Evolutionary conservation across 2,888 invertebrate species (phyloP), one percentile per base, ranked within the genome.

Genomic region (Trichogramma evanescens): DNA sequence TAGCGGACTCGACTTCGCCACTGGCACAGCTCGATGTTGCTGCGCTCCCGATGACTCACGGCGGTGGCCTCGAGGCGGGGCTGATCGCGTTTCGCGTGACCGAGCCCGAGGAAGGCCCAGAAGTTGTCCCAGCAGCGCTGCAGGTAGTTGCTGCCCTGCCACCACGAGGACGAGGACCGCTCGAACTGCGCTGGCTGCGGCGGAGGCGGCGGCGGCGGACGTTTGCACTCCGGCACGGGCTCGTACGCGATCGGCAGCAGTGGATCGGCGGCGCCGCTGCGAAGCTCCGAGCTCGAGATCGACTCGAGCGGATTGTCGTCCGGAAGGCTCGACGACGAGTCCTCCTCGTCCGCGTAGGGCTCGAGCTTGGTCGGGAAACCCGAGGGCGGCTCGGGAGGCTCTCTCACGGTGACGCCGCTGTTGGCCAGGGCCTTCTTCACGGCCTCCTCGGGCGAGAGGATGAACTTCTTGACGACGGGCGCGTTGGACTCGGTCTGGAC

Each of bases 111-210:
- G 13, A 13, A 13, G 13, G 13, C 13, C 13, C 13, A 13, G 61
- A 50, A 65, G 61, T 46, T 65, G 64, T 44, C 64, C 56, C 42
- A 65, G 56, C 39, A 65, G 43, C 42, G 59, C 61, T 42, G 65
- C 63, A 10, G 56, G 13, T 13, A 13, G 13, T 13, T 13, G 13
- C 13, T 13, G 13, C 13, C 13, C 13, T 13, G 13, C 13, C 13
- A 13, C 13, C 13, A 13, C 13, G 13, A 13, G 13, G 13, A 13
- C 13, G 13, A 13, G 13, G 13, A 13, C 1, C 13, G 13, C 13
- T 13, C 13, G 13, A 13, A 13, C 13, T 13, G 13, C 13, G 13
- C 13, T 13, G 13, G 13, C 13, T 13, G 13, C 1, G 13, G 44
- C 6, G 13, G 10, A 1, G 13, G 13, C 13, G 1, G 13, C 1